These are phyloP conservation scores for Symphodus melops DNA, from an alignment of 2,113 vertebrate species.

Conservation along the genomic window DNA sequence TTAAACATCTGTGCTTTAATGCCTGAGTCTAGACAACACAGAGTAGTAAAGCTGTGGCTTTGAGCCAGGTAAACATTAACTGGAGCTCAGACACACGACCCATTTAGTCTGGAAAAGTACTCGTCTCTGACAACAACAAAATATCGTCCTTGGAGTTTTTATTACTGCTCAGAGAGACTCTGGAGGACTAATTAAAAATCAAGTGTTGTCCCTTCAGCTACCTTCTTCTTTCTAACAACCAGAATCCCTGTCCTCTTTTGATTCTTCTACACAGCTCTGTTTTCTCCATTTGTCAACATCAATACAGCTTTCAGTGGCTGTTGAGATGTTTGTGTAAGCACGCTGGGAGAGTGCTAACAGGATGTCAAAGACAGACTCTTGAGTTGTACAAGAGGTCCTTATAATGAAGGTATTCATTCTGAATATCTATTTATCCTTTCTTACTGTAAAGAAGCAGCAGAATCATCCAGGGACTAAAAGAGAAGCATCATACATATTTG, in stretches of 20 bases:
- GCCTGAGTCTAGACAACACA: slow-evolving; percentile 74
- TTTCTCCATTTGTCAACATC: slow-evolving; percentile 66
- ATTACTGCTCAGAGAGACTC: slow-evolving; percentile 82
- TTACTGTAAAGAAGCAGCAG: too few relatives aligned
- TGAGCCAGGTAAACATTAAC: slow-evolving; percentile 77
- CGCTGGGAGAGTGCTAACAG: slow-evolving; percentile 23
- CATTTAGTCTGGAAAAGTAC: slow-evolving; percentile 89
- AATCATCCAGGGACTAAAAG: too few relatives aligned
- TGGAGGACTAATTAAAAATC: slow-evolving; percentile 88
- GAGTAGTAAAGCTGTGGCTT: slow-evolving; percentile 66
- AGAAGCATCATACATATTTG: too few relatives aligned
- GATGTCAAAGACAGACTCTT: slow-evolving; percentile 31
- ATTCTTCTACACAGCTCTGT: slow-evolving; percentile 36
- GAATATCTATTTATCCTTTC: neutral
- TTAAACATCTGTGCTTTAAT: slow-evolving; percentile 63
- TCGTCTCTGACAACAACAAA: slow-evolving; percentile 83
- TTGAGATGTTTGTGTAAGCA: slow-evolving; percentile 31
- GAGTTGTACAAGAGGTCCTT: slow-evolving; percentile 34
- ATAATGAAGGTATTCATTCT: slow-evolving; percentile 46
- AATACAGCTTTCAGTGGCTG: slow-evolving; percentile 35
- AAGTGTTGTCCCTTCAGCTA: slow-evolving; percentile 37
- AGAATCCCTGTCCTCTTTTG: slow-evolving; percentile 35
- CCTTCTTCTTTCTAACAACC: neutral
- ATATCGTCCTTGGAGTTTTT: slow-evolving; percentile 75
- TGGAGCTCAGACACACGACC: slow-evolving; percentile 68